phyloP scores from a whole-genome alignment of 1,140 invertebrate genomes.

The Bombyx mandarina region DNA sequence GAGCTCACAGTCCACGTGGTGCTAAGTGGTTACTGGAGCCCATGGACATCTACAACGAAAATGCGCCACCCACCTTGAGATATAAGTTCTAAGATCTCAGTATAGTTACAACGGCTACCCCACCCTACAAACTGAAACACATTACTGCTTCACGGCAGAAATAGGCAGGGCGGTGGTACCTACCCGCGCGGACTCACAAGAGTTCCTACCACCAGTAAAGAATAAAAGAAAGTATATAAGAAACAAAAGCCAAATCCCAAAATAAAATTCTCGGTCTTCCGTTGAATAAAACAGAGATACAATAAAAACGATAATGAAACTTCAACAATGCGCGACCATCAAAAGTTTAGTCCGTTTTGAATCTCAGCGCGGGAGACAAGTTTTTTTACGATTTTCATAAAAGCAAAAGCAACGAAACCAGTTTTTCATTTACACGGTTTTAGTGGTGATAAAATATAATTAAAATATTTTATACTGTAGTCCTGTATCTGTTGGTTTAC shows the following conservation, averaged over 20 bases:
- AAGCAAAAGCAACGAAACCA: constrained; percentile 34
- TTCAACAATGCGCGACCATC: constrained; percentile 55
- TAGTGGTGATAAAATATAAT: constrained; percentile 66
- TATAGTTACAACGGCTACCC: too few relatives aligned
- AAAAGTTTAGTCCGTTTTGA: constrained; percentile 30
- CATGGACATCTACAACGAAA: too few relatives aligned
- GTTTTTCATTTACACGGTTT: constrained; percentile 66
- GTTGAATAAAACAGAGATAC: not conserved
- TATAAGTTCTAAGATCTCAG: too few relatives aligned
- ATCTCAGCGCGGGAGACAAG: constrained; percentile 37
- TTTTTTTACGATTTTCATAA: constrained; percentile 58
- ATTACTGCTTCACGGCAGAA: too few relatives aligned
- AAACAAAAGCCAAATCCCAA: not conserved
- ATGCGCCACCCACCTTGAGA: too few relatives aligned
- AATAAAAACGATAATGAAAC: constrained; percentile 28
- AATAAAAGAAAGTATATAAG: too few relatives aligned
- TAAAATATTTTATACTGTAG: constrained; percentile 61
- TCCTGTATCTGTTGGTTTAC: constrained; percentile 47
- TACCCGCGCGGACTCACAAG: too few relatives aligned
- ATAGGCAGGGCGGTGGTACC: too few relatives aligned
- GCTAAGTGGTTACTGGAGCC: too few relatives aligned
- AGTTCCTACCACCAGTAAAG: too few relatives aligned
- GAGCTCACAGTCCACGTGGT: too few relatives aligned
- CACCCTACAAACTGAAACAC: too few relatives aligned
- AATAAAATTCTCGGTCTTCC: not conserved